Evolutionary conservation across 2,113 vertebrate species (phyloP), one percentile per base, ranked within the genome.

Genomic region (Cyanocitta stelleri): DNA sequence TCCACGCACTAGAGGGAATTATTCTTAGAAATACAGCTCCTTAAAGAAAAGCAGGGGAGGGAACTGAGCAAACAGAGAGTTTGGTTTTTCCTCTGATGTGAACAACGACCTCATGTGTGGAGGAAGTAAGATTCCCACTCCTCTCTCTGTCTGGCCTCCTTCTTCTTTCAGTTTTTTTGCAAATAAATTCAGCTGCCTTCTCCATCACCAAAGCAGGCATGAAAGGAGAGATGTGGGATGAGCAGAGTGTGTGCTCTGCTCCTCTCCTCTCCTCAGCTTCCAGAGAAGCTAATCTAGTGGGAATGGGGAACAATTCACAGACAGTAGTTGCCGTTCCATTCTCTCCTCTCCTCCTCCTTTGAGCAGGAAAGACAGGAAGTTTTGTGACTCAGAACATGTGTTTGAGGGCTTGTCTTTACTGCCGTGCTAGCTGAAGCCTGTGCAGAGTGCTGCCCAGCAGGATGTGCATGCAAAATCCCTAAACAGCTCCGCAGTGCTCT

Each of bases 1-100:
- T 94, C 83, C 88, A 72, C 2, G 0, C 27, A 61, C 49, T 96
- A 68, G 78, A 83, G 63, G 43, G 72, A 96, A 87, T 90, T 94
- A 90, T 94, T 94, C 95, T 96, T 95, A 89, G 85, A 81, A 92
- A 41, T 93, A 63, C 8, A 73, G 20, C 49, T 91, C 20, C 64
- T 93, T 91, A 56, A 94, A 96, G 76, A 75, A 90, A 82, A 75
- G 59, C 16, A 5, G 32, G 13, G 76, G 37, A 87, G 62, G 63
- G 63, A 88, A 39, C 39, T 52, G 29, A 88, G 62, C 68, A 85
- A 94, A 87, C 0, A 0, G 32, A 74, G 61, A 15, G 26, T 63
- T 85, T 81, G 33, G 4, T 30, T 93, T 92, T 95, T 68, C 43
- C 56, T 93, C 61, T 75, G 35, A 63, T 88, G 52, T 58, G 75